Conservation (phyloP, 2,113 vertebrate genomes). For the Myanophis thanlyinensis region DNA sequence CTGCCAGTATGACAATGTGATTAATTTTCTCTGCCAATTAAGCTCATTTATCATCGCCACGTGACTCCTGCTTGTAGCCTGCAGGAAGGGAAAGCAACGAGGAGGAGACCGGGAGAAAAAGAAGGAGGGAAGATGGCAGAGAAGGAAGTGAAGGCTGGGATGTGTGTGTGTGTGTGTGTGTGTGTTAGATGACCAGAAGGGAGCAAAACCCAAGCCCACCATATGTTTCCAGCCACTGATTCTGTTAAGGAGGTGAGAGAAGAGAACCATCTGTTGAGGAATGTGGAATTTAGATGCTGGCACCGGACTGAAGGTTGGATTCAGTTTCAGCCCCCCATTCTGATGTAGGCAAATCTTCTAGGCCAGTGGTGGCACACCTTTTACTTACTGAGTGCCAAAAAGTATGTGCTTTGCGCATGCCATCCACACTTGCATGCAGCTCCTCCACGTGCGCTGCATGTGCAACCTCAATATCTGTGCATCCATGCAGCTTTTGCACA, state of each 20-base stretch:
- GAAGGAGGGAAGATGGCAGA: neutral
- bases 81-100: neutral
- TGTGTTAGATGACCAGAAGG: neutral
- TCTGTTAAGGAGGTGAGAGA: neutral
- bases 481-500: no score
- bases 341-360: neutral
- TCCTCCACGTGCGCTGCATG: no score
- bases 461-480: no score
- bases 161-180: neutral
- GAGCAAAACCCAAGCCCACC: neutral
- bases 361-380: no score
- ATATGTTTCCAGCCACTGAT: neutral
- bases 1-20: conserved; percentile 60
- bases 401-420: no score
- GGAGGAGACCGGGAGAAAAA: rapidly evolving
- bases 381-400: no score
- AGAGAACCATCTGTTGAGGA: neutral
- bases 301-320: neutral
- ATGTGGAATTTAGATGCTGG: neutral
- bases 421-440: no score
- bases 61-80: neutral
- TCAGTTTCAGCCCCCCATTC: neutral
- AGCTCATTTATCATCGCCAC: conserved; percentile 61
- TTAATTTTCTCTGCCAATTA: conserved; percentile 61
- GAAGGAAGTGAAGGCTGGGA: neutral